These are phyloP conservation scores for Ophiodon elongatus DNA, from an alignment of 2,113 vertebrate species.

Conservation along the genomic window DNA sequence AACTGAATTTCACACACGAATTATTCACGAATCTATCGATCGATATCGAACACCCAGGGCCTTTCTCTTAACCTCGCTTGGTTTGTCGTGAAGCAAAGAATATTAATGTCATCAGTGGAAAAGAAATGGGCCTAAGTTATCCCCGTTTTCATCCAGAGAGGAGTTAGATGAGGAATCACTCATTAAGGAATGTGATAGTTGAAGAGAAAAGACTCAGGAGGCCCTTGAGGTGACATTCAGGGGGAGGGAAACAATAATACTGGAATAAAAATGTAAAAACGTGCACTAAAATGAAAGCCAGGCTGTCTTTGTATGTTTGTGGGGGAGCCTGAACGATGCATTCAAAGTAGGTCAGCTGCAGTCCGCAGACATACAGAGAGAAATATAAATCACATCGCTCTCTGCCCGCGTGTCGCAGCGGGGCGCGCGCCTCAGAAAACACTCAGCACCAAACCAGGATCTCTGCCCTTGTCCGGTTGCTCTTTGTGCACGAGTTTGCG, in stretches of 20 bases:
- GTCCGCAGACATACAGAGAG: conserved; percentile 34
- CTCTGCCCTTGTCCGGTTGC: conserved; percentile 67
- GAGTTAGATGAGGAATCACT: not conserved
- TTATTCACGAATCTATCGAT: conserved; percentile 86
- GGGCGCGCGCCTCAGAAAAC: conserved; percentile 64
- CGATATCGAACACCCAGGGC: conserved; percentile 82
- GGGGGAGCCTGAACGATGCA: conserved; percentile 27
- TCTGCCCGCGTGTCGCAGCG: conserved; percentile 10
- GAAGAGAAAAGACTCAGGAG: conserved; percentile 1
- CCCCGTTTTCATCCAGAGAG: conserved; percentile 28
- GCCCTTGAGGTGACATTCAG: conserved; percentile 12
- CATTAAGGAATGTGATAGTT: conserved; percentile 37
- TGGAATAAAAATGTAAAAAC: not conserved
- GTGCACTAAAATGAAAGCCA: not conserved
- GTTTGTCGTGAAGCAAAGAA: conserved; percentile 78
- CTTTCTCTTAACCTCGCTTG: conserved; percentile 80
- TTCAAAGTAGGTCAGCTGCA: conserved; percentile 62
- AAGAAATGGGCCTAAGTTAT: conserved; percentile 50
- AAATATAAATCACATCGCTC: conserved; percentile 52
- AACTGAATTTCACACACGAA: conserved; percentile 86
- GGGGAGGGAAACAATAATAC: not conserved
- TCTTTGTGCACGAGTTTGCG: conserved; percentile 76
- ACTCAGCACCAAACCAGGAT: conserved; percentile 58
- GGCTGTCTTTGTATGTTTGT: conserved; percentile 10
- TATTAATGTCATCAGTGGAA: conserved; percentile 75